These are phyloP conservation scores for Sigmodon hispidus DNA, from an alignment of 2,113 vertebrate species.

Conservation along the genomic window DNA sequence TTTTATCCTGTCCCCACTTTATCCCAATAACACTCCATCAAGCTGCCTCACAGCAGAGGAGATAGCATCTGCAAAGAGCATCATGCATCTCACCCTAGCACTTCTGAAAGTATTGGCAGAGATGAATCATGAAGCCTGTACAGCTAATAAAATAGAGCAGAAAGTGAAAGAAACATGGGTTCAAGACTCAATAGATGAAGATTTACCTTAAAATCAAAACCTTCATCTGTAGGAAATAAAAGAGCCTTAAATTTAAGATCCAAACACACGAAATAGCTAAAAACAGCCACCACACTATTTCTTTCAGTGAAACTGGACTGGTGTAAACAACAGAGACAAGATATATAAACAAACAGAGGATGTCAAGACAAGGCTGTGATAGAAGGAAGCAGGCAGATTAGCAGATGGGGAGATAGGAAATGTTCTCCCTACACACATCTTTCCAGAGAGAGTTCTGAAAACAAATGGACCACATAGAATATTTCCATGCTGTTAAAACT, in stretches of 20 bases:
- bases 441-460: background rate
- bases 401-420: background rate
- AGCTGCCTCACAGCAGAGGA: background rate
- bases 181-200: conserved; percentile 19
- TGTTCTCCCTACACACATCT: background rate
- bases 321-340: background rate
- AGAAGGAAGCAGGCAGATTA: background rate
- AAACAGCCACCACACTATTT: conserved; percentile 2
- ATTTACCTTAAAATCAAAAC: conserved; percentile 49
- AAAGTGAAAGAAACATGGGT: conserved; percentile 41
- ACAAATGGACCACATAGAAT: background rate
- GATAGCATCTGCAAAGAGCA: background rate
- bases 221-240: conserved; percentile 26
- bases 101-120: background rate
- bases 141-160: conserved; percentile 39
- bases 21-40: background rate
- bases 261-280: conserved; percentile 18
- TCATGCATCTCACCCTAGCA: background rate
- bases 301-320: background rate
- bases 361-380: background rate
- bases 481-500: background rate
- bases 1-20: background rate
- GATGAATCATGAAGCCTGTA: background rate
- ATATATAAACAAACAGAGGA: background rate
- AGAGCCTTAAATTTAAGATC: conserved; percentile 57